Conservation (phyloP, 2,888 invertebrate genomes). For the Agrochola lota region DNA sequence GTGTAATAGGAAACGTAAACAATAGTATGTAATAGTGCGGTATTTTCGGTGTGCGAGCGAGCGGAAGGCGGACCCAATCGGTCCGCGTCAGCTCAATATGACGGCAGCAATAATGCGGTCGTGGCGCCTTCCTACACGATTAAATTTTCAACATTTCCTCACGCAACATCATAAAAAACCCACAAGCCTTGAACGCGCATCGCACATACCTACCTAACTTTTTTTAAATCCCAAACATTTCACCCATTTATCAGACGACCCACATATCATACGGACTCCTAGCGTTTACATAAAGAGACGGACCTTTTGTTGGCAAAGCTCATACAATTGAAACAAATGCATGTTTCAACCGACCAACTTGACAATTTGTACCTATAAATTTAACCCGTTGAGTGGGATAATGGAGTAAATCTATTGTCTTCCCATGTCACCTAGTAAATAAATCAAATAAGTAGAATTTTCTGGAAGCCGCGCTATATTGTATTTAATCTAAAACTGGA, state of each 20-base stretch:
- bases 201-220: slow-evolving; percentile 58
- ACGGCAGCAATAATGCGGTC: slow-evolving; percentile 82
- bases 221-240: slow-evolving; percentile 67
- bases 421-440: slow-evolving; percentile 59
- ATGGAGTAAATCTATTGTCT: slow-evolving; percentile 61
- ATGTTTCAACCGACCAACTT: slow-evolving; percentile 67
- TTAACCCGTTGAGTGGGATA: slow-evolving; percentile 60
- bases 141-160: slow-evolving; percentile 84
- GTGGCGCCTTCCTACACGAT: slow-evolving; percentile 74
- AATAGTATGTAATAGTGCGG: slow-evolving; percentile 67
- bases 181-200: slow-evolving; percentile 61
- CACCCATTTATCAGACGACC: slow-evolving; percentile 68
- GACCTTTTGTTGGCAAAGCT: slow-evolving; percentile 74
- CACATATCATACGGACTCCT: slow-evolving; percentile 72
- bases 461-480: slow-evolving; percentile 14
- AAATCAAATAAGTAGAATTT: slow-evolving; percentile 50
- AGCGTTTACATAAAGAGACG: slow-evolving; percentile 73
- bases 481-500: slow-evolving; percentile 39
- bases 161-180: slow-evolving; percentile 73
- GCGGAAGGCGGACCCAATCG: slow-evolving; percentile 76
- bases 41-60: slow-evolving; percentile 67
- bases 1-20: slow-evolving; percentile 65
- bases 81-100: slow-evolving; percentile 83
- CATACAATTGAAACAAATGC: slow-evolving; percentile 77
- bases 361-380: slow-evolving; percentile 69